These are phyloP conservation scores for Artemisiospiza belli DNA, from an alignment of 2,113 vertebrate species.

Conservation along the genomic window DNA sequence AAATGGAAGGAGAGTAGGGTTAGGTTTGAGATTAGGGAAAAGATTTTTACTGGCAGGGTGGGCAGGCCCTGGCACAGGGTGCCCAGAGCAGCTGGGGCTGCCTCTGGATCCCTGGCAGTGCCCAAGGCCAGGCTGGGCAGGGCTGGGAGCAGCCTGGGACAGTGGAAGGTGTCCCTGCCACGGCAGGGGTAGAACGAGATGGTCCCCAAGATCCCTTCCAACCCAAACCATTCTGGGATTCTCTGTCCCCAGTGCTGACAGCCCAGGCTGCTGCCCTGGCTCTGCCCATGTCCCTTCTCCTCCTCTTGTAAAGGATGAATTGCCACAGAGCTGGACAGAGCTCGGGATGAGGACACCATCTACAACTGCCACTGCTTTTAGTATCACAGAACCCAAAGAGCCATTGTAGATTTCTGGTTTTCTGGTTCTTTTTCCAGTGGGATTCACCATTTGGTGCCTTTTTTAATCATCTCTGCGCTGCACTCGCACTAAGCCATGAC, in stretches of 20 bases:
- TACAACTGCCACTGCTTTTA: not conserved
- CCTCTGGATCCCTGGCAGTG: not conserved
- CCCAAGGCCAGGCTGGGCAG: rapidly evolving
- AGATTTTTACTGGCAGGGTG: rapidly evolving
- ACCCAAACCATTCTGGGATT: not conserved
- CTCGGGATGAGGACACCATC: rapidly evolving
- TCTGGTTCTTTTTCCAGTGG: not conserved
- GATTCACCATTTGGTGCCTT: not conserved
- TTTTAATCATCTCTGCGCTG: not conserved
- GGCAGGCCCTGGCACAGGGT: not conserved
- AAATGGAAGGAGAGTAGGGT: not conserved
- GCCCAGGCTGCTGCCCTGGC: not conserved
- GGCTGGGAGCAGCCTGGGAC: rapidly evolving
- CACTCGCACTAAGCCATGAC: not conserved
- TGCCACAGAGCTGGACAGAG: not conserved
- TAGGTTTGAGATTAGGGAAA: not conserved
- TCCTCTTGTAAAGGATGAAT: rapidly evolving
- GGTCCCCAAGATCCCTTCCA: not conserved
- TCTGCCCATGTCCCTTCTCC: rapidly evolving
- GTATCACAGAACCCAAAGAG: not conserved
- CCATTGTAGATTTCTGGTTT: not conserved
- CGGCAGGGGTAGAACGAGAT: not conserved
- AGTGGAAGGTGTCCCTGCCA: not conserved
- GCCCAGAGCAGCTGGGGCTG: not conserved
- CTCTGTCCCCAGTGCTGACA: not conserved